phyloP scores from a whole-genome alignment of 2,888 invertebrate species.

The Teinopalpus imperialis region DNA sequence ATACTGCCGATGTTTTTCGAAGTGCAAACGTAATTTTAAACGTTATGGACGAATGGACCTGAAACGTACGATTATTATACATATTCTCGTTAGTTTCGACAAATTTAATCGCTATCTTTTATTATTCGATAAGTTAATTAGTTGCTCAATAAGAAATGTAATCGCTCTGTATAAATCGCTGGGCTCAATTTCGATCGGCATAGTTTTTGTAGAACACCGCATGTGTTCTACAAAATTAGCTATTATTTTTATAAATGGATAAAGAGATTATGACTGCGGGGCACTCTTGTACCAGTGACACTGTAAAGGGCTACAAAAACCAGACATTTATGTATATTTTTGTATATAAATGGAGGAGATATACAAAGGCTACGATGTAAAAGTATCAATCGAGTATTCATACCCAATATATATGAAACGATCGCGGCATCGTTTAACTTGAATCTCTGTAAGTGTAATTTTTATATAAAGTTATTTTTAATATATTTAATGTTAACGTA shows the following conservation, averaged over 20 bases:
- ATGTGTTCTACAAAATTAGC: slow-evolving; percentile 49
- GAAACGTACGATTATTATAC: slow-evolving; percentile 6
- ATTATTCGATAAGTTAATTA: slow-evolving; percentile 16
- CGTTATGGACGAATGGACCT: slow-evolving; percentile 17
- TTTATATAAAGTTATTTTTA: slow-evolving; percentile 72
- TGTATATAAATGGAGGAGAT: slow-evolving; percentile 73
- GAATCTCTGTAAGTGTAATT: slow-evolving; percentile 77
- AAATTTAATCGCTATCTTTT: slow-evolving; percentile 9
- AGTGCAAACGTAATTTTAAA: slow-evolving; percentile 5
- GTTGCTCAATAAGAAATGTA: slow-evolving; percentile 37
- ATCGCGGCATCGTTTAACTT: slow-evolving; percentile 64
- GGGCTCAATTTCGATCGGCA: slow-evolving; percentile 36
- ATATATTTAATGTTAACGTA: slow-evolving; percentile 64
- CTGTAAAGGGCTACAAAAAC: slow-evolving; percentile 45
- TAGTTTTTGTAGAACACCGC: no score
- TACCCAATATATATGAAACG: slow-evolving; percentile 58
- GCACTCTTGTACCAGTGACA: slow-evolving; percentile 46
- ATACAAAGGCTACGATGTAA: slow-evolving; percentile 65
- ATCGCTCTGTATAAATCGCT: slow-evolving; percentile 2
- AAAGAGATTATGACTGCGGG: slow-evolving; percentile 32
- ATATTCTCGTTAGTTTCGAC: slow-evolving; percentile 11
- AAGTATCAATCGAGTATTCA: slow-evolving; percentile 58
- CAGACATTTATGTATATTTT: slow-evolving; percentile 77
- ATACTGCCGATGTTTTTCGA: background rate
- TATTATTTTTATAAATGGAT: slow-evolving; percentile 65